Conservation (phyloP, 2,888 invertebrate genomes). For the Seira ritae region DNA sequence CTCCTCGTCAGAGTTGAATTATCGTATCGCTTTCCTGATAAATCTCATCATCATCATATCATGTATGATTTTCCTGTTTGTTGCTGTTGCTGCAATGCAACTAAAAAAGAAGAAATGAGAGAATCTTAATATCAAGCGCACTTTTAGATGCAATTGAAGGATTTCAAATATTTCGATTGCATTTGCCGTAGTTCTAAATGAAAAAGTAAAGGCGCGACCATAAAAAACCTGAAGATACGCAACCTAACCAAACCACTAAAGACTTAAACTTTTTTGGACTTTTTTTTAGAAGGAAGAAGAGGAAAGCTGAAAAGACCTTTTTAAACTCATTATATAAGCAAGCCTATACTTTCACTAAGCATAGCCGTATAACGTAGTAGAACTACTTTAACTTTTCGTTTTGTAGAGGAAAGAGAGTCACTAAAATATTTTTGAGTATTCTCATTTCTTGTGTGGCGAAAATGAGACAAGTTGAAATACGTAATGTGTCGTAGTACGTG, state of each 20-base stretch:
- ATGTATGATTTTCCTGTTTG: too few species aligned
- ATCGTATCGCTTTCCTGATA: neutral
- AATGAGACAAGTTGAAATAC: neutral
- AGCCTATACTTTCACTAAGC: neutral
- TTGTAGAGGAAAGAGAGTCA: neutral
- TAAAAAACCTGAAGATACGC: slow-evolving; percentile 2
- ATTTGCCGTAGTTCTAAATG: neutral
- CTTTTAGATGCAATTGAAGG: slow-evolving; percentile 5
- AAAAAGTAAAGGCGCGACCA: neutral
- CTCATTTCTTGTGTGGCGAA: neutral
- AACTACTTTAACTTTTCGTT: too few species aligned
- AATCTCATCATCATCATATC: neutral
- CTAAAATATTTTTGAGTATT: neutral
- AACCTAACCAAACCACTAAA: slow-evolving; percentile 16
- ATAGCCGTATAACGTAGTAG: too few species aligned
- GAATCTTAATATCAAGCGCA: too few species aligned
- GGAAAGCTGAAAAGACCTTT: neutral
- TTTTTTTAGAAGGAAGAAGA: neutral
- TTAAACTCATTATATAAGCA: neutral
- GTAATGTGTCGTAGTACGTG: slow-evolving; percentile 3
- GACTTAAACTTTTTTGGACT: neutral
- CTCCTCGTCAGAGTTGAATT: neutral
- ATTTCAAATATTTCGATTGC: slow-evolving; percentile 4
- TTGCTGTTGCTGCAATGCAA: too few species aligned
- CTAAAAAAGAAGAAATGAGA: too few species aligned